Evolutionary conservation across 1,140 invertebrate genomes (phyloP).

Genomic region (Riptortus pedestris): DNA sequence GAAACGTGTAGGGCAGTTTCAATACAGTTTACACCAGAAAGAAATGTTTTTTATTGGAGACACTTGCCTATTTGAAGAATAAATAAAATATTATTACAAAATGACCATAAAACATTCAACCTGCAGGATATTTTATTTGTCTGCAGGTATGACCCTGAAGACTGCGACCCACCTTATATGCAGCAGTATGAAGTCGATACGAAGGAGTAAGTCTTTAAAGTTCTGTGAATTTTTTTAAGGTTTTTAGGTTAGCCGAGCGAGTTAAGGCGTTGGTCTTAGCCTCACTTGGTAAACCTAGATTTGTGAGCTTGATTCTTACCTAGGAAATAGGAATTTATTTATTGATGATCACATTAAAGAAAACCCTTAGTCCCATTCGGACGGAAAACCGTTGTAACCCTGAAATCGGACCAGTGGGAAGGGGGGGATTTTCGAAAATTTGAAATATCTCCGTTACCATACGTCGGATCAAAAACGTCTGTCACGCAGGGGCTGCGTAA

Average conservation of each 20-base stretch:
- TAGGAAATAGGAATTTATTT: neutral
- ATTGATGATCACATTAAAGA: neutral
- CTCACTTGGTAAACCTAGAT: neutral
- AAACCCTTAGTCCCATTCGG: too few species aligned
- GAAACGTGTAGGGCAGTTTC: too few species aligned
- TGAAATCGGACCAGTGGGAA: too few species aligned
- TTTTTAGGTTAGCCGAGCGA: neutral
- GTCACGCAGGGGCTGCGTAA: too few species aligned
- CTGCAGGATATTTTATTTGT: neutral
- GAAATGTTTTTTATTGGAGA: too few species aligned
- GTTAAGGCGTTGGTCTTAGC: neutral
- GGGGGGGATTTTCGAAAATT: too few species aligned
- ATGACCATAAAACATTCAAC: too few species aligned
- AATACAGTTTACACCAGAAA: too few species aligned
- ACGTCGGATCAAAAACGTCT: too few species aligned
- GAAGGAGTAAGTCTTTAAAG: neutral
- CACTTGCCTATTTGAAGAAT: neutral
- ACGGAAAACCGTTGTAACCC: too few species aligned
- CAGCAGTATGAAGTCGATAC: constrained; percentile 10
- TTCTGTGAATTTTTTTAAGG: neutral
- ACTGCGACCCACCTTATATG: neutral
- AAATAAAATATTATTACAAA: too few species aligned
- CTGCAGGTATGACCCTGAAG: constrained; percentile 6
- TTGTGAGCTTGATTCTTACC: neutral
- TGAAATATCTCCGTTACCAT: too few species aligned